Base-by-base conservation (phyloP, 1,140 invertebrate species). In the Ruditapes philippinarum region DNA sequence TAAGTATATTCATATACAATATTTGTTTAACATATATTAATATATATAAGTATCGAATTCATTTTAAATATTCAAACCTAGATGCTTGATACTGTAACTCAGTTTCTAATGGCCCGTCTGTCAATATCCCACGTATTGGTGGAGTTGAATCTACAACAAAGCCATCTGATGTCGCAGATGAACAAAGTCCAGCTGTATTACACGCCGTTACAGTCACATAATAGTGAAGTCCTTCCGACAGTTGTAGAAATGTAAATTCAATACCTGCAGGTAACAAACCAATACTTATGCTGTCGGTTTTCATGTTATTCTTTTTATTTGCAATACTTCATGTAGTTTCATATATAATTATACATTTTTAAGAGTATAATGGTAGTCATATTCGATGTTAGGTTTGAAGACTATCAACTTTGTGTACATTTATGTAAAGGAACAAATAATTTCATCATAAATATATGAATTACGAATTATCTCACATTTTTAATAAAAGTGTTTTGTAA, bases 21-120 rank as follows among this genome's bases (percentile, higher is more conserved):
- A n/a, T n/a, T n/a, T n/a, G n/a, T n/a, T n/a, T n/a, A n/a, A n/a
- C n/a, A n/a, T n/a, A n/a, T n/a, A n/a, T n/a, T n/a, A n/a, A n/a
- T n/a, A n/a, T n/a, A n/a, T n/a, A n/a, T n/a, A n/a, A n/a, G n/a
- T n/a, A n/a, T n/a, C n/a, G n/a, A n/a, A n/a, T n/a, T n/a, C n/a
- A n/a, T n/a, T n/a, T n/a, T n/a, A n/a, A n/a, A n/a, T n/a, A n/a
- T n/a, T n/a, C n/a, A 80, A n/a, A 92, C 93, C 73, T 89, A n/a
- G 87, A 65, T 14, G 90, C 83, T 79, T 93, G 93, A 79, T 91
- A 94, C 14, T 92, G 68, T 62, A 91, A 91, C 60, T 94, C 93
- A 2, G 17, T 45, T 4, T 65, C 65, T 1, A 62, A 65, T 36
- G 84, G 85, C 14, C 93, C 92, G 76, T 94, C 93, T 28, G 57